A percentile compares a stretch with the other conserved stretches of the same genome.
Evolutionary conservation across 1,140 invertebrate species (phyloP).

Genomic region (Propsilocerus akamusi): DNA sequence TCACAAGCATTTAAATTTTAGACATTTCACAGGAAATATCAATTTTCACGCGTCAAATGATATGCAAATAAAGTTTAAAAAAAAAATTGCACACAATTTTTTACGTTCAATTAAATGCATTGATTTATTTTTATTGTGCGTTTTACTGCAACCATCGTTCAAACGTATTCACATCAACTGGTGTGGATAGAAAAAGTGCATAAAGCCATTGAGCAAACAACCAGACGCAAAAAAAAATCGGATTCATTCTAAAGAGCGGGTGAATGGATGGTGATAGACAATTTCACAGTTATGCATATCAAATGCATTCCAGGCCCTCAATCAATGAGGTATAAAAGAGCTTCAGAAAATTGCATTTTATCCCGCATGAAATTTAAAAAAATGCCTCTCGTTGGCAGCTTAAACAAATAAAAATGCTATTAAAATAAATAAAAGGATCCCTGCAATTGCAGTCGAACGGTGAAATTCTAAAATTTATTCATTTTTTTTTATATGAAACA

Average conservation of each 20-base stretch:
- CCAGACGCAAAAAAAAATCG: neutral
- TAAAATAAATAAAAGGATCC: constrained; percentile 4
- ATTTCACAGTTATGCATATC: too few relatives aligned
- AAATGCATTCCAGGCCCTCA: constrained; percentile 2
- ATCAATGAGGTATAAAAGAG: neutral
- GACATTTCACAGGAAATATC: too few relatives aligned
- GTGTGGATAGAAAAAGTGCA: neutral
- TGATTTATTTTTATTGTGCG: constrained; percentile 1
- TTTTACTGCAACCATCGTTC: neutral
- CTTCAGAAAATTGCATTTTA: too few relatives aligned
- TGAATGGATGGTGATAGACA: too few relatives aligned
- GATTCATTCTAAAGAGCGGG: neutral
- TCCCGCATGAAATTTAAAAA: too few relatives aligned
- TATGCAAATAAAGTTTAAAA: too few relatives aligned
- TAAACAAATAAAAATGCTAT: constrained; percentile 3
- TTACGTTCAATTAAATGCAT: constrained; percentile 4
- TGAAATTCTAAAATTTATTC: neutral
- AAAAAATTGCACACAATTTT: neutral
- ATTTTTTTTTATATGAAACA: too few relatives aligned
- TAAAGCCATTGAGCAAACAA: constrained; percentile 1
- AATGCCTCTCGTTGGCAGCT: too few relatives aligned
- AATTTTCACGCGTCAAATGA: too few relatives aligned
- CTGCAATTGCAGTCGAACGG: constrained; percentile 2
- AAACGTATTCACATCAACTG: neutral
- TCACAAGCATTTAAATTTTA: too few relatives aligned